Evolutionary conservation across 2,888 invertebrate species (phyloP).

Genomic region (Nebria brevicollis): DNA sequence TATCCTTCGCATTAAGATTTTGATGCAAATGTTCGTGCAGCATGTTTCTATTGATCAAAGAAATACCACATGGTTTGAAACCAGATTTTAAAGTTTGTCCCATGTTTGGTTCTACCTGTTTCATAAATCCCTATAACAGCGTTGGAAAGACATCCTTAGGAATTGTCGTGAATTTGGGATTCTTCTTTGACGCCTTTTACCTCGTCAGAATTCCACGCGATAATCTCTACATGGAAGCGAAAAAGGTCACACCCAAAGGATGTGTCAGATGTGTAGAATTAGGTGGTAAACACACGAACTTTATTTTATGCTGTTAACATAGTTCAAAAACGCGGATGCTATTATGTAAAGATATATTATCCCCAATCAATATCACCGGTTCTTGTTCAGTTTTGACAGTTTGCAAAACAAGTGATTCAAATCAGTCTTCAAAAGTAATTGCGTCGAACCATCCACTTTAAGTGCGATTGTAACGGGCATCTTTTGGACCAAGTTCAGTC

Average conservation of each 20-base stretch:
- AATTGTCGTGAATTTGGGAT: too few species aligned
- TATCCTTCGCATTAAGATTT: too few species aligned
- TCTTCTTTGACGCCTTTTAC: conserved; percentile 48
- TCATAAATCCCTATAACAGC: conserved; percentile 26
- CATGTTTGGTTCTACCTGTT: too few species aligned
- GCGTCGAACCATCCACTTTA: conserved; percentile 52
- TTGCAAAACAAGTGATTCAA: conserved; percentile 50
- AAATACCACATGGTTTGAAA: too few species aligned
- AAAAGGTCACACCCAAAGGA: conserved; percentile 53
- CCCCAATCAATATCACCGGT: conserved; percentile 54
- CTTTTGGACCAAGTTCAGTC: conserved; percentile 51
- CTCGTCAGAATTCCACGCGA: conserved; percentile 49
- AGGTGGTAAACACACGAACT: conserved; percentile 52
- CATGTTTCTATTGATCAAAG: too few species aligned
- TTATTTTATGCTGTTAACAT: conserved; percentile 54
- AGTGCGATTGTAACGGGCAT: conserved; percentile 51
- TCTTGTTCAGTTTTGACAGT: too few species aligned
- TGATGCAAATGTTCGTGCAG: too few species aligned
- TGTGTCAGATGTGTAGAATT: conserved; percentile 53
- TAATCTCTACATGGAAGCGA: conserved; percentile 50
- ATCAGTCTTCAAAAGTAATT: conserved; percentile 50
- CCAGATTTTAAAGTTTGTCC: too few species aligned
- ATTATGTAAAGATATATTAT: conserved; percentile 54
- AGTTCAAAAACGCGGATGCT: conserved; percentile 50
- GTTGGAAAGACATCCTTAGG: conserved; percentile 43